Conservation (phyloP, 2,888 invertebrate genomes). For the Monopis laevigella region DNA sequence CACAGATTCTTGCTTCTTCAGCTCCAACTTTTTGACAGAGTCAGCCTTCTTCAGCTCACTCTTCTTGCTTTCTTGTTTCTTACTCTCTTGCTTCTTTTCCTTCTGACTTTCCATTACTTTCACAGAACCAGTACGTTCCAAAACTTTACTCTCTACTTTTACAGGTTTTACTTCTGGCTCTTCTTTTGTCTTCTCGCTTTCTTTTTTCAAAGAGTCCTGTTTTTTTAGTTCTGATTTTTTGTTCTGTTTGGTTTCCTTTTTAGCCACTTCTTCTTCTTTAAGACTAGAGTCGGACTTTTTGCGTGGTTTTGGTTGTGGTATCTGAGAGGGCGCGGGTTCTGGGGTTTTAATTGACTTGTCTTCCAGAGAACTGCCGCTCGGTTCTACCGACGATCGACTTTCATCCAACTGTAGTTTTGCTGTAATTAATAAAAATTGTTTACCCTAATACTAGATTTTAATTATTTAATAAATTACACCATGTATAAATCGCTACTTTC, state of each 20-base stretch:
- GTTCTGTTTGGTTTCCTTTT: conserved; percentile 29
- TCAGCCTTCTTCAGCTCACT: conserved; percentile 24
- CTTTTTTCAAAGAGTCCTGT: conserved; percentile 23
- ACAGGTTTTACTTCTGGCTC: conserved; percentile 2
- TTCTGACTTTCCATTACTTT: conserved; percentile 32
- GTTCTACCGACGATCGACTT: conserved; percentile 43
- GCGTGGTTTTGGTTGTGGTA: conserved; percentile 35
- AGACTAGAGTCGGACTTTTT: conserved; percentile 54
- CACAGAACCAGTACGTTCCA: conserved; percentile 41
- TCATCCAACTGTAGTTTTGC: conserved; percentile 28
- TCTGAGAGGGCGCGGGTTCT: conserved; percentile 24
- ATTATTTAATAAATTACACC: too few species aligned
- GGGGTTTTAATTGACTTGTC: conserved; percentile 33
- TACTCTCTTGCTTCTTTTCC: conserved; percentile 21
- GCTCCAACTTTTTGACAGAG: conserved; percentile 28
- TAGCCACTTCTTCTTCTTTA: conserved; percentile 46
- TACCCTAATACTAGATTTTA: too few species aligned
- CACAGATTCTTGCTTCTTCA: conserved; percentile 40
- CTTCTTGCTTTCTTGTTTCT: conserved; percentile 17
- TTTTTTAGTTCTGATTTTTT: conserved; percentile 38
- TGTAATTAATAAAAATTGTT: too few species aligned
- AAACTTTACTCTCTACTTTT: conserved; percentile 16
- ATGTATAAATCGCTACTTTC: too few species aligned
- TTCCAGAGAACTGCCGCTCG: conserved; percentile 29
- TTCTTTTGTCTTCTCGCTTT: conserved; percentile 19